phyloP scores from a whole-genome alignment of 1,140 invertebrate genomes.

The Apis florea region DNA sequence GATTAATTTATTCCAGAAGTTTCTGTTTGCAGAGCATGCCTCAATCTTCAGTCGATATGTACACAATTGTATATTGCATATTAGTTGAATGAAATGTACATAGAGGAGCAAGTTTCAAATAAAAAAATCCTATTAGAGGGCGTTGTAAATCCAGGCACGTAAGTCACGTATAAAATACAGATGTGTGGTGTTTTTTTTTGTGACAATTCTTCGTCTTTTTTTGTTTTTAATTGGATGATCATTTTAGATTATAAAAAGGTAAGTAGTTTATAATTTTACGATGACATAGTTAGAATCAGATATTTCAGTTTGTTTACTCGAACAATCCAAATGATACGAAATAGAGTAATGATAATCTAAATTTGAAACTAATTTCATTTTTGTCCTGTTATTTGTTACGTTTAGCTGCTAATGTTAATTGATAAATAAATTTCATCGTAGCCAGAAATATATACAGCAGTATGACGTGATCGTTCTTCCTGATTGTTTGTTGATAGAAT shows the following conservation, averaged over 20 bases:
- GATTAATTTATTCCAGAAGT: neutral
- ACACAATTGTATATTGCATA: conserved; percentile 38
- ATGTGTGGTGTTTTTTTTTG: conserved; percentile 35
- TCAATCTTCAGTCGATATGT: conserved; percentile 5
- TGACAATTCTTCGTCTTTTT: conserved; percentile 21
- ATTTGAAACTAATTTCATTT: neutral
- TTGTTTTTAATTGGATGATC: conserved; percentile 34
- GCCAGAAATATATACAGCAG: conserved; percentile 46
- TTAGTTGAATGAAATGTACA: conserved; percentile 50
- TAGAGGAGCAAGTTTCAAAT: conserved; percentile 27
- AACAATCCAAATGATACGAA: conserved; percentile 30
- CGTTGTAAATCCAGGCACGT: conserved; percentile 33
- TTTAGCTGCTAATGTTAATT: conserved; percentile 62
- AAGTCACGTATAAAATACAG: conserved; percentile 47
- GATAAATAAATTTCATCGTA: conserved; percentile 45
- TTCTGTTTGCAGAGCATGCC: conserved; percentile 14
- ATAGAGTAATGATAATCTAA: conserved; percentile 11
- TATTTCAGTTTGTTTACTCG: conserved; percentile 19
- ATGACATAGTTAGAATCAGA: conserved; percentile 17
- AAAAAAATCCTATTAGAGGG: conserved; percentile 39
- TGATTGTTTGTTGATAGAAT: conserved; percentile 54
- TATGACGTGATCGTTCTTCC: conserved; percentile 25
- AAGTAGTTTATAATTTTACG: conserved; percentile 21
- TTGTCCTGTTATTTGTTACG: conserved; percentile 48
- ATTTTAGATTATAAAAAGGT: conserved; percentile 3